phyloP scores from a whole-genome alignment of 2,113 vertebrate species.

The Hippocampus mohnikei region DNA sequence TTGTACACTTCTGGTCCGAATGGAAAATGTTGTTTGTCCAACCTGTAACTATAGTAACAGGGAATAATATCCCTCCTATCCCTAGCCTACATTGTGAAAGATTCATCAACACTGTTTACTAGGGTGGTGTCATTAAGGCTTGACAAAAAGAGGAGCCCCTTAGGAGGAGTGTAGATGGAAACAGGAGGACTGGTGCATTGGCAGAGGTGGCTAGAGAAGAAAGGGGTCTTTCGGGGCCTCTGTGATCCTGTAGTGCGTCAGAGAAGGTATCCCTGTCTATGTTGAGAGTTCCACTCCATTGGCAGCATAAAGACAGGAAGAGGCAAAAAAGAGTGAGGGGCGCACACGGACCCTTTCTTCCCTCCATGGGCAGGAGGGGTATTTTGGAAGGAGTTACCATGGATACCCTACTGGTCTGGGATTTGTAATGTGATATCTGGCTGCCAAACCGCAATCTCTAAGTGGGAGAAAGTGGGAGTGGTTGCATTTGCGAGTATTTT shows the following conservation, averaged over 20 bases:
- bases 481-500: slow-evolving; percentile 68
- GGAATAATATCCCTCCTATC: background rate
- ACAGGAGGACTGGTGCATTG: slow-evolving; percentile 33
- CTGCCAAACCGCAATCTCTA: slow-evolving; percentile 73
- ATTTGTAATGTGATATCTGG: slow-evolving; percentile 74
- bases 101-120: slow-evolving; percentile 58
- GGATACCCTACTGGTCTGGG: slow-evolving; percentile 69
- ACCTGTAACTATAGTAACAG: background rate
- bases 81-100: slow-evolving; percentile 39
- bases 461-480: slow-evolving; percentile 65
- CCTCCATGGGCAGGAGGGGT: slow-evolving; percentile 60
- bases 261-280: slow-evolving; percentile 69
- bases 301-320: slow-evolving; percentile 60
- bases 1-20: background rate
- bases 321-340: slow-evolving; percentile 48
- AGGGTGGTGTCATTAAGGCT: slow-evolving; percentile 52
- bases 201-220: slow-evolving; percentile 23
- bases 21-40: background rate
- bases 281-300: slow-evolving; percentile 72
- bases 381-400: slow-evolving; percentile 79
- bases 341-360: slow-evolving; percentile 66
- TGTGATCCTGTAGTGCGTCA: slow-evolving; percentile 66
- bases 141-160: slow-evolving; percentile 45
- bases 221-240: slow-evolving; percentile 31
- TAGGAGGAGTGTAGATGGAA: slow-evolving; percentile 30